Conservation (phyloP, 2,113 vertebrate genomes). For the Probosciger aterrimus region DNA sequence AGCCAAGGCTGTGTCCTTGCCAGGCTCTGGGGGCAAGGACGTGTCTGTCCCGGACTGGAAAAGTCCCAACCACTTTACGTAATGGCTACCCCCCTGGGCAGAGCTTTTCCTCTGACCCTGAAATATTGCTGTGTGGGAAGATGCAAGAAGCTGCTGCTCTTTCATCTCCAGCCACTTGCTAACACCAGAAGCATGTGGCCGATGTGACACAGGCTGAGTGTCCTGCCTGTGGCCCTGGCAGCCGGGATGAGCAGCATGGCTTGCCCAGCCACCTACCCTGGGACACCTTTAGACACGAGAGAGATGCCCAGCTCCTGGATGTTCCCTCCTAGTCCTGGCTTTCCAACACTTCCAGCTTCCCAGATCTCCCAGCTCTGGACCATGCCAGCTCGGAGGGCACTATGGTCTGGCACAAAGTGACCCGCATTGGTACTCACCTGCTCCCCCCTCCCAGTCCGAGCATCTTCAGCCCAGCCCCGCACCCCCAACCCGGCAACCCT, state of each 20-base stretch:
- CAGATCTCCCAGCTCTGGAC: background rate
- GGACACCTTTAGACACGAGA: background rate
- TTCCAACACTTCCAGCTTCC: background rate
- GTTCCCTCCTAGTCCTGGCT: background rate
- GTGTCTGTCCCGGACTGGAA: background rate
- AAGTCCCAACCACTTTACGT: background rate
- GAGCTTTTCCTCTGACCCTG: background rate
- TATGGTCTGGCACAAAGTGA: background rate
- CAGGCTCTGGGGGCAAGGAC: background rate
- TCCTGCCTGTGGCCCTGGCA: background rate
- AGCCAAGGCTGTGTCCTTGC: background rate
- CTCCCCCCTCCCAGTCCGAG: background rate
- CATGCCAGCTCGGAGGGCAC: background rate
- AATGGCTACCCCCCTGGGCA: background rate
- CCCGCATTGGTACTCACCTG: background rate
- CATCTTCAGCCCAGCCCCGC: background rate
- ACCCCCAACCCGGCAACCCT: background rate
- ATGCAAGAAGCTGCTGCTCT: background rate
- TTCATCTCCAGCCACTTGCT: background rate
- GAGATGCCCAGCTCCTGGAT: background rate
- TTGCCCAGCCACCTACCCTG: background rate
- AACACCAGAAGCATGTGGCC: background rate
- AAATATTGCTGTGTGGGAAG: background rate
- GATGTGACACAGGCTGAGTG: fast-evolving
- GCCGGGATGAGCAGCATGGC: background rate